These are phyloP conservation scores for Eudyptes chrysolophus DNA, from an alignment of 2,113 vertebrate genomes.

Conservation along the genomic window DNA sequence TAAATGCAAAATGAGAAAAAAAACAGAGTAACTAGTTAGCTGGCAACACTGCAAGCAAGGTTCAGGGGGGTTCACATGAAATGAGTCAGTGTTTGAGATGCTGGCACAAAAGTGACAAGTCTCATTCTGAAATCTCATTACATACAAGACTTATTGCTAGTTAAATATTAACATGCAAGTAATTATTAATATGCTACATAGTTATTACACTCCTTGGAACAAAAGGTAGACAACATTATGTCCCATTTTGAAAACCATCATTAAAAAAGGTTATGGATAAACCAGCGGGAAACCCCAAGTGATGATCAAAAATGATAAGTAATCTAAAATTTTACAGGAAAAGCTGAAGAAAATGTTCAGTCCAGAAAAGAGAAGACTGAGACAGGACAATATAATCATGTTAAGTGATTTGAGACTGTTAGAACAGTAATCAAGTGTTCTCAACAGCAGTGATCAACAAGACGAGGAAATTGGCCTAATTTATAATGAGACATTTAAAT, in stretches of 20 bases:
- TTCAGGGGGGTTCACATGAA: not conserved
- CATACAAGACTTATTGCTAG: not conserved
- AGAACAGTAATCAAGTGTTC: not conserved
- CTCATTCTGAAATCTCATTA: not conserved
- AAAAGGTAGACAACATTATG: not conserved
- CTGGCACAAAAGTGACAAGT: not conserved
- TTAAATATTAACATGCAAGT: conserved; percentile 1
- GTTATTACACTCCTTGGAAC: not conserved
- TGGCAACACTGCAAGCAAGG: not conserved
- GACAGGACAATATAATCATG: not conserved
- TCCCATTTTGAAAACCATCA: not conserved
- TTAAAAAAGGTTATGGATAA: not conserved
- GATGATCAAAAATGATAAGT: not conserved
- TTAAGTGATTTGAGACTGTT: not conserved
- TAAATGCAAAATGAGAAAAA: not conserved
- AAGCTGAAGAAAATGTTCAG: not conserved
- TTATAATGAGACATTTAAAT: not conserved
- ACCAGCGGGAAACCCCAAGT: not conserved
- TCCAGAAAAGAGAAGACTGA: not conserved
- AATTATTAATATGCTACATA: not conserved
- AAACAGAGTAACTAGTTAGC: not conserved
- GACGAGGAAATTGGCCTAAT: not conserved
- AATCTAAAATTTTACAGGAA: not conserved
- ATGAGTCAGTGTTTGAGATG: not conserved
- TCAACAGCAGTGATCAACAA: not conserved